phyloP scores from a whole-genome alignment of 1,140 invertebrate species.

The Caenorhabditis inopinata region DNA sequence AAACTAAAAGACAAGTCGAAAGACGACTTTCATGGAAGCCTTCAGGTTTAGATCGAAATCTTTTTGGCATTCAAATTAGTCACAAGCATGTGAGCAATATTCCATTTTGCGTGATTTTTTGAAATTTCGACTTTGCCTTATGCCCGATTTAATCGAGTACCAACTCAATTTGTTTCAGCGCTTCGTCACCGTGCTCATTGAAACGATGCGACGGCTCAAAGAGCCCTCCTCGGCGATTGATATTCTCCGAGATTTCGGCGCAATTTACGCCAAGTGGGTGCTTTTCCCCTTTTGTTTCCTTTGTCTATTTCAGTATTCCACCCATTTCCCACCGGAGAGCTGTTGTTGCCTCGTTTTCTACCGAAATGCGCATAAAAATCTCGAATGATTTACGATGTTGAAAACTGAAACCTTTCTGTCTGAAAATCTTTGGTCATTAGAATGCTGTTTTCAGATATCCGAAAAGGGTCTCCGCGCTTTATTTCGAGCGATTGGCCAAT shows the following conservation, averaged over 20 bases:
- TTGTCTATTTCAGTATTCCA: not conserved
- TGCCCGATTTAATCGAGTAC: too few species aligned
- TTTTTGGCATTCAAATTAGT: too few species aligned
- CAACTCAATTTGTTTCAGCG: too few species aligned
- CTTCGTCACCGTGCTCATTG: conserved; percentile 38
- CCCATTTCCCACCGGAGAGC: not conserved
- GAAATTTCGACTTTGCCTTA: too few species aligned
- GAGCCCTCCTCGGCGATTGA: conserved; percentile 38
- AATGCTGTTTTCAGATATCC: conserved; percentile 9
- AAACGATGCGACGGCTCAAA: conserved; percentile 40
- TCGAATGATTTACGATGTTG: conserved; percentile 8
- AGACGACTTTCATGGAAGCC: too few species aligned
- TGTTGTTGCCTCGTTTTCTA: not conserved
- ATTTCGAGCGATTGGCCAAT: conserved; percentile 43
- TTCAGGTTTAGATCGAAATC: too few species aligned
- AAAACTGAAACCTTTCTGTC: not conserved
- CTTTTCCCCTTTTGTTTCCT: not conserved
- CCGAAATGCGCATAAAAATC: not conserved
- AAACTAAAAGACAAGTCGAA: too few species aligned
- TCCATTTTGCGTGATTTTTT: too few species aligned
- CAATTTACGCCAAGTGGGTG: conserved; percentile 36
- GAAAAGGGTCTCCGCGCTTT: conserved; percentile 42
- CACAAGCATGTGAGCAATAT: too few species aligned
- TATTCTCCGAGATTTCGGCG: conserved; percentile 43
- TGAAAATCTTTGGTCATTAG: not conserved